Conservation (phyloP, 2,888 invertebrate genomes). For the Drosophila borealis region DNA sequence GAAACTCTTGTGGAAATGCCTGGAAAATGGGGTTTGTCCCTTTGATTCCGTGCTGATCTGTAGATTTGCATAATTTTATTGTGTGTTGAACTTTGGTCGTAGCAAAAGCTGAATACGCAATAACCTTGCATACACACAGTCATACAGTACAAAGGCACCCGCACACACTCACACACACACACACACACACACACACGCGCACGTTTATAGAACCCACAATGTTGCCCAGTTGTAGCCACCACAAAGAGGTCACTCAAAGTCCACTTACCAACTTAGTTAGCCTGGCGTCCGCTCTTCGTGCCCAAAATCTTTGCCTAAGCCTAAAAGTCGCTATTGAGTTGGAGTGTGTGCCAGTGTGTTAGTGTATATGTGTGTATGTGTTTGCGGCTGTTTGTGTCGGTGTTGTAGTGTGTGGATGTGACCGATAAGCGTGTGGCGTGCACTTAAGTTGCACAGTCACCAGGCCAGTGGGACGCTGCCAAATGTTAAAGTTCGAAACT, state of each 20-base stretch:
- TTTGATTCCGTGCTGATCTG: slow-evolving; percentile 47
- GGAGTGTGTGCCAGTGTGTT: slow-evolving; percentile 4
- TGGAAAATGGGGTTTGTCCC: slow-evolving; percentile 7
- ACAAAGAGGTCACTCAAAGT: slow-evolving; percentile 78
- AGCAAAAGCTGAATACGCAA: slow-evolving; percentile 46
- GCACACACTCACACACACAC: background rate
- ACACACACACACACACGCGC: background rate
- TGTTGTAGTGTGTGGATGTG: slow-evolving; percentile 46
- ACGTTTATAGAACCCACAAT: slow-evolving; percentile 9
- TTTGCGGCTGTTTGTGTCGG: slow-evolving; percentile 22
- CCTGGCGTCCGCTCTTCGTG: slow-evolving; percentile 21
- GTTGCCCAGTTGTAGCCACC: slow-evolving; percentile 41
- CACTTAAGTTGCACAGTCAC: slow-evolving; percentile 72
- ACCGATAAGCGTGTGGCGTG: slow-evolving; percentile 77
- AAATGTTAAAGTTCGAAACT: slow-evolving; percentile 72
- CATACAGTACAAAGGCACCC: background rate
- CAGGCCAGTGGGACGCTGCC: slow-evolving; percentile 35
- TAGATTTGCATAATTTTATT: slow-evolving; percentile 78
- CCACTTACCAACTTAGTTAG: slow-evolving; percentile 74
- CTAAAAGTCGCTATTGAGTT: slow-evolving; percentile 66
- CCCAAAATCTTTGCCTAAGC: slow-evolving; percentile 74
- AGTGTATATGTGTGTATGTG: slow-evolving; percentile 13
- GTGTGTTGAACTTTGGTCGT: slow-evolving; percentile 67
- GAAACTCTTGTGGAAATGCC: slow-evolving; percentile 33
- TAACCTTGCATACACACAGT: slow-evolving; percentile 18